Percentiles rank a stretch among this genome's conserved stretches.
These are phyloP conservation scores for Cinclus mexicanus DNA, from an alignment of 2,113 vertebrate genomes.

Conservation along the genomic window DNA sequence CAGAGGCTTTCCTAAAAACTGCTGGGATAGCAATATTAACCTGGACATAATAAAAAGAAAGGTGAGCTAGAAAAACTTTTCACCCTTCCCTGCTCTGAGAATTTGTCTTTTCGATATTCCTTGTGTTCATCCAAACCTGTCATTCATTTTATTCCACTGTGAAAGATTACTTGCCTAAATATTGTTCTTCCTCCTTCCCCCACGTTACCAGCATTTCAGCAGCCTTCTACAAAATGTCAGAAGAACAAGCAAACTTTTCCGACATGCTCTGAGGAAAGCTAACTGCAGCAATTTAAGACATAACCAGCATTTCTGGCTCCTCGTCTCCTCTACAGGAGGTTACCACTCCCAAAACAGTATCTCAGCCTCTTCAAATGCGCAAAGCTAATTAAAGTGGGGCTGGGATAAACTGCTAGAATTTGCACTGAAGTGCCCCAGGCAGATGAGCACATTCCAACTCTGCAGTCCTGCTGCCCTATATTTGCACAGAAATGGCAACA, in stretches of 20 bases:
- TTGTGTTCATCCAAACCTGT: slow-evolving; percentile 7
- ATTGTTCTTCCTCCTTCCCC: background rate
- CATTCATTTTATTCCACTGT: slow-evolving; percentile 9
- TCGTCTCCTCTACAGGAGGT: slow-evolving; percentile 1
- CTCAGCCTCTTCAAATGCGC: background rate
- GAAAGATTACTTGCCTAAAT: slow-evolving; percentile 10
- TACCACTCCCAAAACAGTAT: background rate
- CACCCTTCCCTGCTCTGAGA: background rate
- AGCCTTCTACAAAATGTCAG: slow-evolving; percentile 37
- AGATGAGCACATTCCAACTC: slow-evolving; percentile 13
- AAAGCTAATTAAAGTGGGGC: slow-evolving; percentile 16
- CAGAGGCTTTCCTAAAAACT: slow-evolving; percentile 65
- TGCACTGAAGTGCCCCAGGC: slow-evolving; percentile 36
- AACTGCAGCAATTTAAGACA: background rate
- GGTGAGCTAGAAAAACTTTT: slow-evolving; percentile 29
- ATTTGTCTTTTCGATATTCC: background rate
- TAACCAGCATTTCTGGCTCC: background rate
- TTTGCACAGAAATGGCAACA: slow-evolving; percentile 31
- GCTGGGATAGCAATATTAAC: slow-evolving; percentile 56
- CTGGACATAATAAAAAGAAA: slow-evolving; percentile 35
- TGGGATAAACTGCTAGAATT: slow-evolving; percentile 3
- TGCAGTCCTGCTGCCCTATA: slow-evolving; percentile 19
- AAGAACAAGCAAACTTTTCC: slow-evolving; percentile 23
- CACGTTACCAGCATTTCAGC: background rate
- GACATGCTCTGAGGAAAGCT: background rate